Evolutionary conservation across 2,888 invertebrate genomes (phyloP), one percentile per base, ranked within the genome.

Genomic region (Anarsia innoxiella): DNA sequence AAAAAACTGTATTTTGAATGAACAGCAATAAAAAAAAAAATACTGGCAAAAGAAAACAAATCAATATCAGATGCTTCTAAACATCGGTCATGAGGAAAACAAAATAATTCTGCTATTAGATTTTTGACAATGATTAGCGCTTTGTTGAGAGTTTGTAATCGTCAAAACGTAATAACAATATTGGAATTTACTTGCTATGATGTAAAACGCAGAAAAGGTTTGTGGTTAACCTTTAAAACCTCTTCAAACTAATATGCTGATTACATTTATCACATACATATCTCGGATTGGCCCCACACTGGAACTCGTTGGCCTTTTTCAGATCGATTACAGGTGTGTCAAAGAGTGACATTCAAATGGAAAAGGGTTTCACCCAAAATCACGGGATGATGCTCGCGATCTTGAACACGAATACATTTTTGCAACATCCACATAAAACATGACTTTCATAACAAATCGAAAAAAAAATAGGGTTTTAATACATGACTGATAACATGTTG

Each of bases 291-390:
- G 12, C 30, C 30, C 30, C 15, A 5, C 10, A 2, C 29, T 30
- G 14, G 10, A 19, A 15, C 29, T 36, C 41, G 40, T 47, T 51
- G 53, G 47, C 51, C 55, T 48, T 53, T 33, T 52, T 50, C 37
- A 41, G 46, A 53, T 57, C 60, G 49, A 57, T 56, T 57, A 50
- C 48, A 54, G 49, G 56, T 56, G 45, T 50, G 50, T 62, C 55
- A 60, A 56, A 59, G 48, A 47, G 42, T 59, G 56, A 59, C 59
- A 59, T 47, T 48, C 42, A 44, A 42, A 45, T 48, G 50, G 57
- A 58, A 54, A 59, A 62, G 51, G 56, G 56, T 59, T 55, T 27
- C 35, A 40, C 36, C 45, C 44, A 45, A n/a, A 49, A 47, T 53
- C 48, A 45, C 31, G 37, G 31, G 34, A 19, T 36, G 29, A 14